Conservation (phyloP, 2,888 invertebrate genomes). For the Steinernema carpocapsae region DNA sequence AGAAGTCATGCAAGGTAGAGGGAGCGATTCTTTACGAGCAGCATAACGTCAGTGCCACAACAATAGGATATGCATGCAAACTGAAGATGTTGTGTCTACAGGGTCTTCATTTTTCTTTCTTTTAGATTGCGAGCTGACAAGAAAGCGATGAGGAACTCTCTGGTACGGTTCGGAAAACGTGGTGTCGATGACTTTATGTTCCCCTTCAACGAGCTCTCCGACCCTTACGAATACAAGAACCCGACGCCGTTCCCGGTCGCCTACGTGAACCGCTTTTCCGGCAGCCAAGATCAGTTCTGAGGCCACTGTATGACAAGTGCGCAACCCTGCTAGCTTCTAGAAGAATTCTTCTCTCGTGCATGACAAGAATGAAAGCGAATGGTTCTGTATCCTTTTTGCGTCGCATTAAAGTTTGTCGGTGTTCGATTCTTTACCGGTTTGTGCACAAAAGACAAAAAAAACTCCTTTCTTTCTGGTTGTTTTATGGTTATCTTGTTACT, state of each 20-base stretch:
- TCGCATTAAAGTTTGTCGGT: too few relatives aligned
- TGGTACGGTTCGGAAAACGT: conserved; percentile 65
- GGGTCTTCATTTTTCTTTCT: not conserved
- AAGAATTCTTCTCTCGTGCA: not conserved
- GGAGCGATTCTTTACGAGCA: too few relatives aligned
- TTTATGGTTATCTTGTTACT: too few relatives aligned
- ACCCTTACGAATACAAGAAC: conserved; percentile 5
- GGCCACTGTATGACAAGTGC: not conserved
- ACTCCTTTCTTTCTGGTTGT: too few relatives aligned
- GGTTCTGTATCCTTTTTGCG: too few relatives aligned
- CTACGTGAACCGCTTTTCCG: conserved; percentile 8
- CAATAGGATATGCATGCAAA: conserved; percentile 5
- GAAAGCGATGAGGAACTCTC: conserved; percentile 65
- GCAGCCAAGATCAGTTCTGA: not conserved
- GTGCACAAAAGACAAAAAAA: too few relatives aligned
- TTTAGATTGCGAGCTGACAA: conserved; percentile 54
- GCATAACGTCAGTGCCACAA: not conserved
- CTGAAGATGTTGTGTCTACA: not conserved
- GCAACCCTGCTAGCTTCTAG: not conserved
- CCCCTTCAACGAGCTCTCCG: conserved; percentile 1
- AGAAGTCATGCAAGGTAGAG: too few relatives aligned
- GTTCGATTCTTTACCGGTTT: too few relatives aligned
- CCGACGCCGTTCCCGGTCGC: not conserved
- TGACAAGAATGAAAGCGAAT: too few relatives aligned
- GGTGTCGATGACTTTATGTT: conserved; percentile 35